phyloP scores from a whole-genome alignment of 2,113 vertebrate genomes.

The Odontophorus gujanensis region DNA sequence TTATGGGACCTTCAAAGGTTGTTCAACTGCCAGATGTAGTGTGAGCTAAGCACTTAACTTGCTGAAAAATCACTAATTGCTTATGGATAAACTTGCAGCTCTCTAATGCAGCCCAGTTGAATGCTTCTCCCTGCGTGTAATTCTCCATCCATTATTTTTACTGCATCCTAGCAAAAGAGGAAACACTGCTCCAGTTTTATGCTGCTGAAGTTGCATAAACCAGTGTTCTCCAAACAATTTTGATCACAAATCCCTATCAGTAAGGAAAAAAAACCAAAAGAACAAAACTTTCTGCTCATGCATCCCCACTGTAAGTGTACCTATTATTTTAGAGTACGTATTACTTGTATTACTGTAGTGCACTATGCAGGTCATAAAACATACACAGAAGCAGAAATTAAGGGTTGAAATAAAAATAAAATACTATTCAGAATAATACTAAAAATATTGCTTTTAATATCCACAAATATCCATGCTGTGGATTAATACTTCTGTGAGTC shows the following conservation, averaged over 20 bases:
- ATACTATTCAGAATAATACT: neutral
- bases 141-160: neutral
- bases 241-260: neutral
- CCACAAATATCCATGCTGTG: neutral
- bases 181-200: neutral
- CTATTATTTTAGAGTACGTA: neutral
- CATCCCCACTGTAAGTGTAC: neutral
- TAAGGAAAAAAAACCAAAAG: neutral
- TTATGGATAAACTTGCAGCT: neutral
- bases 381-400: neutral
- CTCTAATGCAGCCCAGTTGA: neutral
- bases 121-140: neutral
- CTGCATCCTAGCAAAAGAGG: neutral
- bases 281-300: neutral
- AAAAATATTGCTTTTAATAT: neutral
- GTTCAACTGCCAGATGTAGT: neutral
- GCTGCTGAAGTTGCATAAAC: neutral
- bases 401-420: neutral
- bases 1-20: neutral
- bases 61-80: neutral
- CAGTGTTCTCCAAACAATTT: neutral
- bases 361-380: neutral
- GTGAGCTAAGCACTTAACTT: slow-evolving; percentile 3
- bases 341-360: neutral
- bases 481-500: neutral